phyloP scores from a whole-genome alignment of 1,140 invertebrate genomes.

The Grapholita molesta region DNA sequence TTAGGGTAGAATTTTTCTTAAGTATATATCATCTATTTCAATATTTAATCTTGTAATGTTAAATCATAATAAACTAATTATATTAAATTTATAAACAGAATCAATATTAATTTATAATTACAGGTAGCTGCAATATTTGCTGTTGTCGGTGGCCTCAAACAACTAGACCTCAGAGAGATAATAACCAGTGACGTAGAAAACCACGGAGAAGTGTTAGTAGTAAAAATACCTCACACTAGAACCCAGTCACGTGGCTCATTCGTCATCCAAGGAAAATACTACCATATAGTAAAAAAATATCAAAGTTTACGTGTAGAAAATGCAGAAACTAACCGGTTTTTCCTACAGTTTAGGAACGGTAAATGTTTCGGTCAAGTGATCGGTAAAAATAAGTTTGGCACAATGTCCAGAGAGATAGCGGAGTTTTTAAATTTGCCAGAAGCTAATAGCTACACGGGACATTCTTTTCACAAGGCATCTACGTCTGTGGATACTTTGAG shows the following conservation, averaged over 20 bases:
- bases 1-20: no score
- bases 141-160: not conserved
- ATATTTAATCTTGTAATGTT: no score
- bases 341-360: not conserved
- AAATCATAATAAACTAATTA: no score
- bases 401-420: not conserved
- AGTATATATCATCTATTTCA: no score
- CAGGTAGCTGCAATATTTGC: not conserved
- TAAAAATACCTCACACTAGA: not conserved
- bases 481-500: not conserved
- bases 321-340: not conserved
- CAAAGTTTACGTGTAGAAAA: not conserved
- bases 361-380: not conserved
- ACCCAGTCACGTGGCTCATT: not conserved
- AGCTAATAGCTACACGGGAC: not conserved
- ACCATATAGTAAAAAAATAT: not conserved
- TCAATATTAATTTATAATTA: no score
- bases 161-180: not conserved
- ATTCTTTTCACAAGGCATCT: not conserved
- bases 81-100: no score
- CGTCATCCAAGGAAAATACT: not conserved
- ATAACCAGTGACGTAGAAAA: not conserved
- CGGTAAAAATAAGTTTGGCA: not conserved
- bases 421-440: not conserved
- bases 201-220: not conserved